A percentile compares a stretch with the other conserved stretches of the same genome.
These are phyloP conservation scores for Maconellicoccus hirsutus DNA, from an alignment of 1,140 invertebrate genomes.

Conservation along the genomic window DNA sequence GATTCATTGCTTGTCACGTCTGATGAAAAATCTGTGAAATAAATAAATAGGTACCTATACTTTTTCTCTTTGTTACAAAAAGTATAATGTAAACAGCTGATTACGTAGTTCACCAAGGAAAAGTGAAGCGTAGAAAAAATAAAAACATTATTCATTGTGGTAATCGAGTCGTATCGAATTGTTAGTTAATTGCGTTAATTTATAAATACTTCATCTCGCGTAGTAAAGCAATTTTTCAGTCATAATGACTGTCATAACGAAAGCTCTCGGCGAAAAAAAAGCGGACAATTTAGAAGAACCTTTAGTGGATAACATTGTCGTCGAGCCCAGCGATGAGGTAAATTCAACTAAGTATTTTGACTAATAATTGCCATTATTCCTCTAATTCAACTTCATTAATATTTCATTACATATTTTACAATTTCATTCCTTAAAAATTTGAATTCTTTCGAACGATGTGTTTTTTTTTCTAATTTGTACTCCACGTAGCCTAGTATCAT, in stretches of 20 bases:
- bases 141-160: slow-evolving; percentile 6
- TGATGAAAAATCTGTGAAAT: too few relatives aligned
- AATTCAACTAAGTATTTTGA: background rate
- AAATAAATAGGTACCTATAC: too few relatives aligned
- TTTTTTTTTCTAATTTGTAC: too few relatives aligned
- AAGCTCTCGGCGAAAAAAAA: slow-evolving; percentile 4
- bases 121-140: slow-evolving; percentile 17
- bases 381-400: too few relatives aligned
- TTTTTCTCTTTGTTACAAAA: too few relatives aligned
- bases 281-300: slow-evolving; percentile 1
- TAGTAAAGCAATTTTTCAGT: background rate
- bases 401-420: too few relatives aligned
- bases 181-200: background rate
- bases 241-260: slow-evolving; percentile 3
- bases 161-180: background rate
- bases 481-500: too few relatives aligned
- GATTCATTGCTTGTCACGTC: too few relatives aligned
- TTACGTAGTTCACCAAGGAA: background rate
- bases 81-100: background rate
- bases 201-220: background rate
- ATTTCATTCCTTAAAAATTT: too few relatives aligned
- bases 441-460: too few relatives aligned
- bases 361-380: too few relatives aligned
- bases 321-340: background rate
- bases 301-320: background rate